Evolutionary conservation across 2,113 vertebrate genomes (phyloP), one percentile per base, ranked within the genome.

Genomic region (Paraplagusia blochii): DNA sequence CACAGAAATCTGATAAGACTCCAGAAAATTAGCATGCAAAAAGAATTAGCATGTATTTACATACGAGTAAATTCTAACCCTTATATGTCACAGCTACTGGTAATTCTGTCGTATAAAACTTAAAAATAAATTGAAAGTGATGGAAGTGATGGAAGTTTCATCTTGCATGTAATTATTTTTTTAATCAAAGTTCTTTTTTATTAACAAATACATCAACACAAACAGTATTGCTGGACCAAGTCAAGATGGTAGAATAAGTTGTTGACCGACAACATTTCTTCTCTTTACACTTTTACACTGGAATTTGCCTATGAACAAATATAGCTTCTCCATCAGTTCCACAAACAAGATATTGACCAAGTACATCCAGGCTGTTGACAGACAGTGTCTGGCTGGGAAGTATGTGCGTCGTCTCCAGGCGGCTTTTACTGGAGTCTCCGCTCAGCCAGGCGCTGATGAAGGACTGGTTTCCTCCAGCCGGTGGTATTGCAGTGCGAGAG

Each of bases 321-420:
- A 99, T 90, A 11, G 95, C 94, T 80, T 99, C 97, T 66, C 93
- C 91, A 2, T 99, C 96, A 7, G 97, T 98, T 67, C 97, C 96
- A 39, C 95, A 99, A 5, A 98, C 93, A n/a, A 99, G 91, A 85
- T 91, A 95, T 15, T 95, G 92, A 70, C 94, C 94, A 3, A 98
- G 91, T 70, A 99, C 84, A 53, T 99, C 97, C 83, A 98, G 69
- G 69, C 91, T 98, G 83, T 99, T 99, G 42, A 99, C 95, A 16
- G 96, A 95, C 57, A 98, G 78, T 14, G 93, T 96, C 80, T 93
- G 93, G 52, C 87, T 93, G 62, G 95, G 93, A 72, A 97, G 88
- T 80, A 99, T 91, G 75, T 96, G 95, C 44, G 92, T 96, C 1
- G 95, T 95, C 84, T 99, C 96, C 80, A 98, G 91, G 9, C 90